phyloP scores from a whole-genome alignment of 2,888 invertebrate genomes.

The Nephrotoma flavescens region DNA sequence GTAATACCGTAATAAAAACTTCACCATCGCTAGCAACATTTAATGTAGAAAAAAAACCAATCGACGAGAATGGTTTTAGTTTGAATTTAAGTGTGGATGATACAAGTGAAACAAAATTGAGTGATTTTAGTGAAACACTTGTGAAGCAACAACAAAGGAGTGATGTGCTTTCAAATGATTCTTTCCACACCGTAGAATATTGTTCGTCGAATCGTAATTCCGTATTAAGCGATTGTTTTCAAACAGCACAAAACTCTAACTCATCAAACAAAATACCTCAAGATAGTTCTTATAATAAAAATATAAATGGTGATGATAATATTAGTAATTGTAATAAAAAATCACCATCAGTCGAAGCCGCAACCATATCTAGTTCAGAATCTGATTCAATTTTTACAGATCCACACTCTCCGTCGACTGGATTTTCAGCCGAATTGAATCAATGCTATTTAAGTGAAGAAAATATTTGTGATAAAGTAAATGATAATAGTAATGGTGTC shows the following conservation, averaged over 20 bases:
- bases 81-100: background rate
- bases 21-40: background rate
- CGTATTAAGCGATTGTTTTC: background rate
- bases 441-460: constrained; percentile 47
- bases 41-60: background rate
- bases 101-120: background rate
- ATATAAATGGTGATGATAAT: background rate
- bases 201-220: constrained; percentile 1
- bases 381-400: constrained; percentile 63
- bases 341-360: constrained; percentile 9
- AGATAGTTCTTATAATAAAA: background rate
- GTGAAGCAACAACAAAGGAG: background rate
- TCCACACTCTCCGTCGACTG: constrained; percentile 47
- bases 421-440: constrained; percentile 42
- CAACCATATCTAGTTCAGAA: constrained; percentile 54
- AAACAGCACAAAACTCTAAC: background rate
- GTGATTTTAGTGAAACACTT: background rate
- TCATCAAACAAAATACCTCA: background rate
- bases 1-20: background rate
- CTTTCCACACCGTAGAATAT: background rate
- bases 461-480: constrained; percentile 29
- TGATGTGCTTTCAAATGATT: background rate
- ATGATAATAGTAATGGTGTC: constrained; percentile 14
- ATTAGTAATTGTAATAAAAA: background rate
- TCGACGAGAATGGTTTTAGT: background rate